Base-by-base conservation (phyloP, 2,797 vertebrate genomes). In the Pterois miles region DNA sequence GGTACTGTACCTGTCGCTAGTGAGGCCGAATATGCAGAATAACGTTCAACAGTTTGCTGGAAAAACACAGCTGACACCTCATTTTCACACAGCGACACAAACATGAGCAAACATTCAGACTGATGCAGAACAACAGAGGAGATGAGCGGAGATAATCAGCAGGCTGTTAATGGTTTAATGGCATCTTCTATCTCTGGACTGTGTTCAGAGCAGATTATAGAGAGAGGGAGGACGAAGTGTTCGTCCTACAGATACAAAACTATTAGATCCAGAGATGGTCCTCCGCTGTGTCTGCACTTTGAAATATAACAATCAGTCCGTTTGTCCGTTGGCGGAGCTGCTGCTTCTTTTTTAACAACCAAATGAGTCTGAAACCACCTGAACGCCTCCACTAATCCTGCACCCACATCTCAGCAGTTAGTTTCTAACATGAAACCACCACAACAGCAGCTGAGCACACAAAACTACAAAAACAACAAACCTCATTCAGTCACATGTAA, bases 371-470 rank as follows among this genome's bases (percentile, higher is more conserved):
- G 60, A 80, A 84, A 65, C 74, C 66, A 65, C 80, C 69, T 67
- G 4, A 48, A 85, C 81, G 85, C 88, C 81, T 80, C 85, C 88
- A 18, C 72, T 40, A 46, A 63, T 71, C 74, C 79, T 82, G 88
- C 81, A 74, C 70, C 79, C 86, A 89, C 83, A 82, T 46, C n/a
- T n/a, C n/a, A n/a, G n/a, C 2, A 65, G 60, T 81, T 80, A 78
- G 69, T 70, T 80, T 86, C 80, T 83, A 83, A 83, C 86, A 78
- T 33, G 25, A 83, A 78, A 66, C 20, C 1, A 3, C 31, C 46
- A 53, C 71, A 58, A 79, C 78, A 80, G 48, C 80, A 60, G 62
- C 81, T 57, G 34, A 22, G 4, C 23, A 46, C 11, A n/a, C 22
- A 48, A 48, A 29, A 36, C 40, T 20, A 29, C 36, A 43, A 2